These are phyloP conservation scores for Coranthus polyacanthus DNA, from an alignment of 2,797 vertebrate genomes.

Conservation along the genomic window DNA sequence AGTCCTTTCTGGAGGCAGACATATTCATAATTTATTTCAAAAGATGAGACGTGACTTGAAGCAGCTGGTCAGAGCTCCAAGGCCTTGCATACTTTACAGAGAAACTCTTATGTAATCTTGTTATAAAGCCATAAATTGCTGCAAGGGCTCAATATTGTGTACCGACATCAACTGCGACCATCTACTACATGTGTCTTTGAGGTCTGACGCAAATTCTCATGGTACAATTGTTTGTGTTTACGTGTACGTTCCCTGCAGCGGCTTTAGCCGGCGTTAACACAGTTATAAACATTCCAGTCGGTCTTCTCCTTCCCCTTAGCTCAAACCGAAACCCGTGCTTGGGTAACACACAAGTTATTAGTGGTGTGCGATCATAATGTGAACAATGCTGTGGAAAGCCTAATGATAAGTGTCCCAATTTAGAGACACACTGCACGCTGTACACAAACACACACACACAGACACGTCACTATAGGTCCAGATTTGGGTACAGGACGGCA, in stretches of 20 bases:
- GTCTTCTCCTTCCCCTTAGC: conserved; percentile 31
- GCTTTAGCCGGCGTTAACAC: conserved; percentile 29
- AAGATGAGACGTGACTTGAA: conserved; percentile 27
- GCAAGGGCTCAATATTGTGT: conserved; percentile 33
- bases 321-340: conserved; percentile 28
- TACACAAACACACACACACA: conserved; percentile 17
- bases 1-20: conserved; percentile 16
- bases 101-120: conserved; percentile 50
- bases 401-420: conserved; percentile 32
- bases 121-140: conserved; percentile 35
- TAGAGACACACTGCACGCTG: conserved; percentile 4
- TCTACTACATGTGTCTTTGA: conserved; percentile 21
- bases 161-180: conserved; percentile 1
- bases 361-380: conserved; percentile 43
- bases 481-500: conserved; percentile 42
- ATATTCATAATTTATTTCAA: conserved; percentile 33
- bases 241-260: conserved; percentile 13
- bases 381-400: conserved; percentile 29
- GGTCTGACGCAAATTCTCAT: conserved; percentile 12
- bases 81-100: conserved; percentile 31
- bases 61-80: conserved; percentile 37
- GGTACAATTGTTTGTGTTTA: conserved; percentile 55
- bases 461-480: conserved; percentile 31
- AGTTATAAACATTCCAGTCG: conserved; percentile 47
- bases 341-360: conserved; percentile 27